Evolutionary conservation across 1,140 invertebrate species (phyloP).

Genomic region (Pseudomyrmex flavicornis): DNA sequence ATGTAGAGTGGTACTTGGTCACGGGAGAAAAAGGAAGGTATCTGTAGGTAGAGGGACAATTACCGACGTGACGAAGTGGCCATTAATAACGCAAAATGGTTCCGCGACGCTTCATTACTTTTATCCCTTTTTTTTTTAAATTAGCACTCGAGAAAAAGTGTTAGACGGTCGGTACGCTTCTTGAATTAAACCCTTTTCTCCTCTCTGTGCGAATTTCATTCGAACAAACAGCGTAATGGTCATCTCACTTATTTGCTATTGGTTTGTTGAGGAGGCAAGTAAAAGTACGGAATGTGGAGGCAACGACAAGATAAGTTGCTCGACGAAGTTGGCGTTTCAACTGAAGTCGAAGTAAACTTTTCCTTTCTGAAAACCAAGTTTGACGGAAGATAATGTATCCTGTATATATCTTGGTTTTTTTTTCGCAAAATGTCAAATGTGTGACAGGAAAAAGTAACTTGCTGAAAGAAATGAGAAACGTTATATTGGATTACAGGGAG

Average conservation of each 20-base stretch:
- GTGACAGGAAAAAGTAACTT: conserved; percentile 6
- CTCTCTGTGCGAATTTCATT: conserved; percentile 34
- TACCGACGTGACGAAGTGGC: conserved; percentile 72
- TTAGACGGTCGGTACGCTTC: conserved; percentile 16
- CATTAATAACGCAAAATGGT: conserved; percentile 74
- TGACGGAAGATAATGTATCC: not conserved
- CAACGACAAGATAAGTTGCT: not conserved
- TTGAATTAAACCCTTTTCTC: conserved; percentile 35
- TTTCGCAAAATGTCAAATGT: not conserved
- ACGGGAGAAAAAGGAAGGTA: conserved; percentile 38
- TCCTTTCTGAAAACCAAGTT: not conserved
- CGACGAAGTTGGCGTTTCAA: not conserved
- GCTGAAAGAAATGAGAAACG: not conserved
- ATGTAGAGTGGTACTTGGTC: conserved; percentile 64
- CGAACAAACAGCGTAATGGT: conserved; percentile 46
- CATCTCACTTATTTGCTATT: conserved; percentile 16
- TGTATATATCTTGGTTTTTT: not conserved
- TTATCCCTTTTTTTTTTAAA: conserved; percentile 65
- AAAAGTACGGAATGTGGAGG: not conserved
- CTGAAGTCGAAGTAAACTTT: not conserved
- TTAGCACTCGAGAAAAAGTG: conserved; percentile 47
- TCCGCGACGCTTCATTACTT: conserved; percentile 67
- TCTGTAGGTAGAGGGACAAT: conserved; percentile 54
- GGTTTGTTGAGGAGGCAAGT: not conserved
- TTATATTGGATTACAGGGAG: not conserved